These are phyloP conservation scores for Philaethria dido DNA, from an alignment of 2,888 invertebrate species.

Conservation along the genomic window DNA sequence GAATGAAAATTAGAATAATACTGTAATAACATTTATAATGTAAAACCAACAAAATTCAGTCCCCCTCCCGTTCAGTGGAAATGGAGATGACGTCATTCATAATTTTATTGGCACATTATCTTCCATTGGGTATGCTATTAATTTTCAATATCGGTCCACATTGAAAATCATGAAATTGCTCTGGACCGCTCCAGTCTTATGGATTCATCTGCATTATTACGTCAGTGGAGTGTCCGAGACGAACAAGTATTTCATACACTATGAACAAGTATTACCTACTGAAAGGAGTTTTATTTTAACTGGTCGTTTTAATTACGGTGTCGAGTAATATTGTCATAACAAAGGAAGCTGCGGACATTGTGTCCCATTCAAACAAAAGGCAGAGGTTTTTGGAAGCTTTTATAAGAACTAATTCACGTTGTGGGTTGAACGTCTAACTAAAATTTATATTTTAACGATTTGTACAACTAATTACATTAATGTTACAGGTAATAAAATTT, in stretches of 20 bases:
- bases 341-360: constrained; percentile 45
- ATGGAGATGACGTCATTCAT: constrained; percentile 22
- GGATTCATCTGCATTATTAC: constrained; percentile 27
- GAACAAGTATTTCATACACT: constrained; percentile 20
- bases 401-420: neutral
- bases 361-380: constrained; percentile 44
- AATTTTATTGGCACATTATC: constrained; percentile 27
- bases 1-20: constrained; percentile 12
- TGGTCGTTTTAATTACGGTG: constrained; percentile 41
- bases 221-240: constrained; percentile 4
- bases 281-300: constrained; percentile 34
- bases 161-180: constrained; percentile 21
- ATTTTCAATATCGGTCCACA: constrained; percentile 27
- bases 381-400: constrained; percentile 16
- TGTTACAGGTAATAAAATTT: neutral
- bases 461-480: neutral
- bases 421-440: neutral
- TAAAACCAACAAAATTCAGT: constrained; percentile 19
- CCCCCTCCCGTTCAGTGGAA: constrained; percentile 4
- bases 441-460: neutral
- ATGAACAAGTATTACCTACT: constrained; percentile 17
- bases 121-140: constrained; percentile 21
- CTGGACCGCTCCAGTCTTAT: constrained; percentile 11
- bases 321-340: constrained; percentile 45
- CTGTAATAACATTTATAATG: constrained; percentile 17